Evolutionary conservation across 2,113 vertebrate genomes (phyloP), one percentile per base, ranked within the genome.

Genomic region (Varanus komodoensis): DNA sequence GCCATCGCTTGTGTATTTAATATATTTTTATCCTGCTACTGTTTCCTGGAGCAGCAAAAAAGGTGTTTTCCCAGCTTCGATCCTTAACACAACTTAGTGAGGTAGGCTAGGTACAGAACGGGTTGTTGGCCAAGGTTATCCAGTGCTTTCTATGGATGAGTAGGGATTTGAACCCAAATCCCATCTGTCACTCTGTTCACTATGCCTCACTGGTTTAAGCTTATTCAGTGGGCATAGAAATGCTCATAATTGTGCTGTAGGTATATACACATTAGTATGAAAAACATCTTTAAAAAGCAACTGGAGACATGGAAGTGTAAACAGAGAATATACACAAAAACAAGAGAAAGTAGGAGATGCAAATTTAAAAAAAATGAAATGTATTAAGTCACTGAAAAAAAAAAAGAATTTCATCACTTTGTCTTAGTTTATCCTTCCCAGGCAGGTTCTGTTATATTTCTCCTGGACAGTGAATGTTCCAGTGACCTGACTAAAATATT

Each of bases 331-430:
- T 92, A 73, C 74, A 91, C 91, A 21, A 81, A 84, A 84, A 87
- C n/a, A 50, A 57, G 77, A 64, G 44, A 81, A 84, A 84, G 84
- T 27, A 50, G 69, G 77, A 64, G 44, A 67, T n/a, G 12, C n/a
- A 38, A 23, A 3, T 3, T 64, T 44, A 2, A 44, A 80, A 80
- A 52, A 84, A 73, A 69, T 81, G 90, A 92, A 94, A 95, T 90
- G 95, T 94, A 89, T 92, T 57, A 92, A 95, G 89, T 90, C 85
- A 90, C 87, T 95, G 82, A 90, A 79, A 38, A 93, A 44, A 44
- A 44, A 44, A 91, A 8, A 52, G 94, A 92, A 93, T 94, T 92
- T 93, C 90, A 91, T 94, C 89, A 93, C 93, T 94, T 93, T 93
- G 84, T 87, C 92, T 91, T 93, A 88, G 86, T 87, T 83, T 84